Base-by-base conservation (phyloP, 2,797 vertebrate genomes). In the Orientallactaga sibirica region DNA sequence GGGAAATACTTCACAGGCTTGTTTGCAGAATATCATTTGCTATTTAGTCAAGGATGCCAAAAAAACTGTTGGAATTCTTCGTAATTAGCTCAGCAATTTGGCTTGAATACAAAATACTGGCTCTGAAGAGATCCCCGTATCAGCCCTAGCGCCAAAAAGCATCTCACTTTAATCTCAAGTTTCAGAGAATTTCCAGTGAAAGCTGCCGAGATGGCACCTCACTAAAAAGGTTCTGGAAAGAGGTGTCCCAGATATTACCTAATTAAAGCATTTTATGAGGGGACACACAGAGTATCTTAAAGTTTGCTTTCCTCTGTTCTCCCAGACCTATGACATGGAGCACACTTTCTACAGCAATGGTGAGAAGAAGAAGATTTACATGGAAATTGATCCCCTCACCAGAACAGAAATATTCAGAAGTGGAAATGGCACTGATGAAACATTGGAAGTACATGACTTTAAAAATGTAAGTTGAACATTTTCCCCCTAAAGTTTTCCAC, bases 371-470 rank as follows among this genome's bases (percentile, higher is more conserved):
- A 99, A 99, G 74, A 98, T 99, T 41, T 77, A 98, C 95, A 98
- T 99, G 99, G 99, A 99, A 98, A 99, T 99, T 1, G 98, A 99
- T 98, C 98, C 99, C 0, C 90, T 96, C 75, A 98, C 98, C 92
- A 98, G 96, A 94, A 98, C 98, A 0, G 99, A 99, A 98, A 99
- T 99, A 96, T 99, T 99, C 97, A 98, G 98, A 96, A 99, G 98
- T 0, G 99, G 99, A 95, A 99, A 99, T 0, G 99, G 99, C 89
- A 99, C 98, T 0, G 98, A 99, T 41, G 99, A 99, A 93, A 99
- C 99, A 73, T 97, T 99, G 86, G 99, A 99, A 98, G 99, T 99
- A 87, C 99, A 99, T 1, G 99, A 99, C 98, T 99, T 99, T 98
- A 99, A 99, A 98, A 99, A 99, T 0, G 99, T 99, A 97, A 99